Evolutionary conservation across 2,888 invertebrate genomes (phyloP), one percentile per base, ranked within the genome.

Genomic region (Diplolepis rosae): DNA sequence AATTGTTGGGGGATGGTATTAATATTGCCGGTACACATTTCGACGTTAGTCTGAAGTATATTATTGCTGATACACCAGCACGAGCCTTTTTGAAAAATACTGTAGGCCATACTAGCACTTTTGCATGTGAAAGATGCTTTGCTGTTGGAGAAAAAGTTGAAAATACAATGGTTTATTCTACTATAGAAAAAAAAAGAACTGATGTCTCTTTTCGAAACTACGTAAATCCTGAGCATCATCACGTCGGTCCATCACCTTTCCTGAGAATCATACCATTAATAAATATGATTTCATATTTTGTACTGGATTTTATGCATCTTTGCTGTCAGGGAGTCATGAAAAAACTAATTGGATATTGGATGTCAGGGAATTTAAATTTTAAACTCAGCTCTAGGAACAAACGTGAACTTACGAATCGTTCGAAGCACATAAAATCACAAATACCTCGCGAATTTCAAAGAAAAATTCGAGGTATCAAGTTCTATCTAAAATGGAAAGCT

Each of bases 241-340:
- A 13, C 2, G n/a, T n/a, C n/a, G 52, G 27, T 22, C 9, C 42
- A 13, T 74, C 74, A 4, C 72, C 77, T 27, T 30, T 78, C 22
- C 22, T 68, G 13, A n/a, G 9, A 3, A 65, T 78, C 11, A 5
- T 50, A n/a, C 72, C 72, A 22, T 15, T n/a, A 0, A 42, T 77
- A 30, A 66, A 77, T 67, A 74, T 79, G 72, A 66, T 77, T 22
- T 52, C 54, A 7, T 30, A 68, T 7, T 75, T 77, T 15, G 24
- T 66, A 4, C 61, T 77, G 0, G 77, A 79, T 48, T 74, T 68
- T 7, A 77, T 77, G 74, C 79, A 79, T 27, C 32, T 79, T 11
- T 66, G 69, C 27, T 74, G 69, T 69, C 24, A 74, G 7, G 75
- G 74, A 5, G 22, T 75, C 3, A 72, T 72, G 68, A 79, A 76